A percentile compares a stretch with the other conserved stretches of the same genome.
Conservation (phyloP, 2,888 invertebrate species). For the Sminthurinus aureus region DNA sequence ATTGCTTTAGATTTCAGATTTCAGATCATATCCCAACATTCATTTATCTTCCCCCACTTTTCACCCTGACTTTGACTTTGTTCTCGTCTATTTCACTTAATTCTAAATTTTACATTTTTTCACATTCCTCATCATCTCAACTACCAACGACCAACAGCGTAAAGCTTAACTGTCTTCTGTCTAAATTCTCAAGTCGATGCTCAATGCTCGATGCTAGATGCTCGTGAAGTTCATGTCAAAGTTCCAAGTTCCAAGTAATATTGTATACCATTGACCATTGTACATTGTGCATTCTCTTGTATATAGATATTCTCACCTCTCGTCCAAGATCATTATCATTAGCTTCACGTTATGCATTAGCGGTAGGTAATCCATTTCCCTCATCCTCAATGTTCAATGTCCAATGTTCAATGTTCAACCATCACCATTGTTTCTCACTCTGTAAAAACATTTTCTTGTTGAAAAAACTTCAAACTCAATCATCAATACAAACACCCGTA, state of each 20-base stretch:
- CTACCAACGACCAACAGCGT: background rate
- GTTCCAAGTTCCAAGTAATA: background rate
- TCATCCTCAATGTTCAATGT: too few species aligned
- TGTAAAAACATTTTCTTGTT: too few species aligned
- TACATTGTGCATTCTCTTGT: too few species aligned
- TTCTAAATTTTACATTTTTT: background rate
- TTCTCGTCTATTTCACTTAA: background rate
- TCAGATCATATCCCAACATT: conserved; percentile 17
- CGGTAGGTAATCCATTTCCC: background rate
- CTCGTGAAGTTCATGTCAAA: background rate
- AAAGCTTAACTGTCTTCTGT: background rate
- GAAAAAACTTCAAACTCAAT: too few species aligned
- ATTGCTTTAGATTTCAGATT: conserved; percentile 2
- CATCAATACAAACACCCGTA: too few species aligned
- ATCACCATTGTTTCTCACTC: too few species aligned
- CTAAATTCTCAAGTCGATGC: too few species aligned
- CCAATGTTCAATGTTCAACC: too few species aligned
- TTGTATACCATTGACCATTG: background rate
- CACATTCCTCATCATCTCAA: background rate
- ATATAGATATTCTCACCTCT: background rate
- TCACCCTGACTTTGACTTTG: background rate
- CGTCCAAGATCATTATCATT: background rate
- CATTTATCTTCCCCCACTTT: conserved; percentile 18
- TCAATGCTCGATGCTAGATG: background rate
- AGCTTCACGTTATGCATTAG: background rate